Percentiles rank a stretch among this genome's conserved stretches.
phyloP scores from a whole-genome alignment of 2,797 vertebrate genomes.

The Momotus momota region DNA sequence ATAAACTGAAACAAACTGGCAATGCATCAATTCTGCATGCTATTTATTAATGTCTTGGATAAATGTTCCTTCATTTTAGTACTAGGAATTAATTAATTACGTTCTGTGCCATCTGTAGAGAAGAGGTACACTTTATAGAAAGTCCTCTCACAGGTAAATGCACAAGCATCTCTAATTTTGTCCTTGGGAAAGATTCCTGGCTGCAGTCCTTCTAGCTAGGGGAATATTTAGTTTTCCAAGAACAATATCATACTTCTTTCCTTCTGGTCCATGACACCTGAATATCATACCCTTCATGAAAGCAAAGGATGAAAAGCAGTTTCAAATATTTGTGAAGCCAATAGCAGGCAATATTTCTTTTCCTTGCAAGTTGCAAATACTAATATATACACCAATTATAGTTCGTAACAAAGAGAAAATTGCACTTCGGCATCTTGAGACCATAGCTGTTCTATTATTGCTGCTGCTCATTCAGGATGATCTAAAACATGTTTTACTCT shows the following conservation, averaged over 20 bases:
- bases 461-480: conserved; percentile 32
- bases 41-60: conserved; percentile 63
- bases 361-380: conserved; percentile 40
- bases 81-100: conserved; percentile 68
- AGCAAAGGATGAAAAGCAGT: not conserved
- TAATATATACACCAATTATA: conserved; percentile 69
- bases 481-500: conserved; percentile 57
- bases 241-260: conserved; percentile 54
- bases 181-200: conserved; percentile 42
- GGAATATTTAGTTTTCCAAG: conserved; percentile 42
- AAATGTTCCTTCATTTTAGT: conserved; percentile 56
- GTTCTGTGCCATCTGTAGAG: conserved; percentile 44
- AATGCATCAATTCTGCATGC: not conserved
- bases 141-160: conserved; percentile 46
- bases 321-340: conserved; percentile 60
- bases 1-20: not conserved
- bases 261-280: conserved; percentile 17
- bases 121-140: conserved; percentile 31
- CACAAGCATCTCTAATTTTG: conserved; percentile 47
- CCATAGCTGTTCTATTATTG: conserved; percentile 48
- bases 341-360: conserved; percentile 14
- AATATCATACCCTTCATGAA: conserved; percentile 49
- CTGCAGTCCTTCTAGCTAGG: conserved; percentile 14
- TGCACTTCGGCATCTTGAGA: conserved; percentile 54
- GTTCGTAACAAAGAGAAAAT: conserved; percentile 62